A percentile compares a stretch with the other conserved stretches of the same genome.
These are phyloP conservation scores for Volucella inflata DNA, from an alignment of 2,888 invertebrate species.

Conservation along the genomic window DNA sequence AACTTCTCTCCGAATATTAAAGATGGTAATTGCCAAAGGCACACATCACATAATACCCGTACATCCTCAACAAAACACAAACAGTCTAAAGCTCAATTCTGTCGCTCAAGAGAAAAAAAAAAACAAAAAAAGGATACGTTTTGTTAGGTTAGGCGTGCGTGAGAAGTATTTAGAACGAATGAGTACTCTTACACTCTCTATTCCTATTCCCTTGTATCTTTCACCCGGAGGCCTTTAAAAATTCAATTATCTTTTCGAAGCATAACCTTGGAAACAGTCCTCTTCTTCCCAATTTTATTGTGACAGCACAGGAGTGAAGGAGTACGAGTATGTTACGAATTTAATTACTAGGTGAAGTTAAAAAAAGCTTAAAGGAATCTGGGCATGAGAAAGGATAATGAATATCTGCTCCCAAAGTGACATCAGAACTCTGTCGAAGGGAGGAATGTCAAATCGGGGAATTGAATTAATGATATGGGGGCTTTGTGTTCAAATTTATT, in stretches of 20 bases:
- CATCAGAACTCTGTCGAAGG: conserved; percentile 20
- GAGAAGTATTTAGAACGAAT: conserved; percentile 49
- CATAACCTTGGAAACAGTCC: conserved; percentile 48
- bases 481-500: conserved; percentile 39
- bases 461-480: conserved; percentile 43
- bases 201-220: neutral
- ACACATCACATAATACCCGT: conserved; percentile 10
- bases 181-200: neutral
- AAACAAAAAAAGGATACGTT: conserved; percentile 39
- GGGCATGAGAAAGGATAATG: conserved; percentile 25
- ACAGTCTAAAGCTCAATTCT: neutral
- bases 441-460: conserved; percentile 30
- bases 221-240: conserved; percentile 46
- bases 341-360: conserved; percentile 37
- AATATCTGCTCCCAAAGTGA: conserved; percentile 55
- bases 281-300: neutral
- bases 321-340: conserved; percentile 28
- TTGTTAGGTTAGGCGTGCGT: conserved; percentile 60
- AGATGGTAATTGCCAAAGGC: conserved; percentile 66
- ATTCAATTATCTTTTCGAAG: conserved; percentile 64
- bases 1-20: conserved; percentile 63
- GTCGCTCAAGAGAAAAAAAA: conserved; percentile 11
- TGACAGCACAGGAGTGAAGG: conserved; percentile 2
- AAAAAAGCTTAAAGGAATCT: neutral
- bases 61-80: conserved; percentile 16